Base-by-base conservation (phyloP, 2,797 vertebrate species). In the Furcifer pardalis region DNA sequence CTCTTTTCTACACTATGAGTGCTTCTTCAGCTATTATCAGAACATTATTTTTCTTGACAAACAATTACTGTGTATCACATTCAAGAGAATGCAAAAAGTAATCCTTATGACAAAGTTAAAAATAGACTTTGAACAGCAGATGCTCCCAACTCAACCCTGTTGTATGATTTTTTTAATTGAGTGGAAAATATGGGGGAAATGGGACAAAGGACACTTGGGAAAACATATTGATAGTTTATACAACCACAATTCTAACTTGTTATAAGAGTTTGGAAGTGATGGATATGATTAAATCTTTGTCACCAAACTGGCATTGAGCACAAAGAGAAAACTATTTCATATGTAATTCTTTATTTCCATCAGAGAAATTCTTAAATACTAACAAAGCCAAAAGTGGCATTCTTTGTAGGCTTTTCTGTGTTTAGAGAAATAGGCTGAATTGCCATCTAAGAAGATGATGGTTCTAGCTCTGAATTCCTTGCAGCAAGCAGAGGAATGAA, bases 71-170 rank as follows among this genome's bases (percentile, higher is more conserved):
- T 87, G 94, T 93, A 94, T 88, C 92, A 89, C 91, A 95, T 93
- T 95, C 85, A 95, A 91, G 79, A 87, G 91, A 93, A 94, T 44
- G 95, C 87, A 95, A 94, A 95, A 95, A 93, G 89, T 91, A 94
- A 92, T 93, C 91, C 94, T 93, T 91, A 94, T 88, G 91, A 91
- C 93, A 95, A 96, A 93, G 94, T 95, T 96, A 95, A 95, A 96
- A 94, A 94, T 94, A 95, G 91, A 91, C 89, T 93, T 91, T 52
- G 92, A 96, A 97, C 94, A 96, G 95, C 94, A 94, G 93, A 90
- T 85, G 86, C 90, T 91, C 90, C 92, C 89, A 94, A 95, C 91
- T 91, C 89, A 88, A 88, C 88, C 90, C 90, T 89, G 90, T 89
- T 95, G 92, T 92, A 76, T 87, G 90, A 88, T 80, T 90, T 84